A percentile compares a stretch with the other conserved stretches of the same genome.
Conservation (phyloP, 2,888 invertebrate species). For the Schizotus pectinicornis region DNA sequence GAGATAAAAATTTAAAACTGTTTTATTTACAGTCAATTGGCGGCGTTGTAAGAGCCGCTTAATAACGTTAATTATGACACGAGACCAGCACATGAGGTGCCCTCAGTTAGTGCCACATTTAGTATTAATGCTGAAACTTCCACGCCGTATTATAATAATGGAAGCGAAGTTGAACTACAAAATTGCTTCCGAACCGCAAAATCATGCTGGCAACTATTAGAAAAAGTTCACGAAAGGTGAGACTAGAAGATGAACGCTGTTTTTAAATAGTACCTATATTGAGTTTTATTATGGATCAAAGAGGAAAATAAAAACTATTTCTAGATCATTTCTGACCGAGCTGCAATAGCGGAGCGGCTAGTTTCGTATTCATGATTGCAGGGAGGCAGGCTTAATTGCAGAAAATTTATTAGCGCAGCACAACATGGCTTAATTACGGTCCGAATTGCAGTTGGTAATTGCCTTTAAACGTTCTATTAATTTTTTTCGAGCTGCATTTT, state of each 20-base stretch:
- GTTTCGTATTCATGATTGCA: background rate
- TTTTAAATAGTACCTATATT: too few species aligned
- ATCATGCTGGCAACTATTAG: too few species aligned
- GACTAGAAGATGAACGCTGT: too few species aligned
- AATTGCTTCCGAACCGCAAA: background rate
- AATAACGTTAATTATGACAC: too few species aligned
- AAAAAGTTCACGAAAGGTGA: background rate
- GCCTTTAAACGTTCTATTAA: constrained; percentile 15
- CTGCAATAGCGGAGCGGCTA: too few species aligned
- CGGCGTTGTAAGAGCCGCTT: too few species aligned
- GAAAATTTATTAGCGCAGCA: too few species aligned
- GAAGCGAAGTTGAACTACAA: background rate
- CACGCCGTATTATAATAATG: background rate
- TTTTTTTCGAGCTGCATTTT: constrained; percentile 13
- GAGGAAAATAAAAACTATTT: background rate
- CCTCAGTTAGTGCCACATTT: too few species aligned
- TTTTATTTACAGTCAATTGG: too few species aligned
- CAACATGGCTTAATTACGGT: constrained; percentile 3
- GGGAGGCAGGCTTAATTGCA: constrained; percentile 9
- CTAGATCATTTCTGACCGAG: background rate
- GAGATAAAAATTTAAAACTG: too few species aligned
- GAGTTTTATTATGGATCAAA: background rate
- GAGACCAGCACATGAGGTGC: too few species aligned
- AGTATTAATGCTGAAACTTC: too few species aligned
- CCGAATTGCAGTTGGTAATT: background rate